Percentiles rank a stretch among this genome's conserved stretches.
Evolutionary conservation across 2,888 invertebrate species (phyloP).

Genomic region (Trichopria drosophilae): DNA sequence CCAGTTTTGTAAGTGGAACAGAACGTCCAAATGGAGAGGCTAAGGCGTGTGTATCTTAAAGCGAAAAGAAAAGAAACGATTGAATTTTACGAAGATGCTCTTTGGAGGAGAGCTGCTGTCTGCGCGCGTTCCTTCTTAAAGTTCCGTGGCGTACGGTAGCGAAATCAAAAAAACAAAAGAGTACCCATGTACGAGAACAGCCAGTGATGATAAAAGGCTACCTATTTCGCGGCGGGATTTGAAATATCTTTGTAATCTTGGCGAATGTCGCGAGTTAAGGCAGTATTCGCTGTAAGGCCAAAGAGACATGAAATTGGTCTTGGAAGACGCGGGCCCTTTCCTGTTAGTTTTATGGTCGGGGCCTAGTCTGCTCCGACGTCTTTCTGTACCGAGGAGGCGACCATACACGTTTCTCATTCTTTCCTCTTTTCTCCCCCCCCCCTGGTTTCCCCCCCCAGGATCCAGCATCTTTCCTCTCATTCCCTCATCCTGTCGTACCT

Average conservation of each 20-base stretch:
- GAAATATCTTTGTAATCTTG: constrained; percentile 58
- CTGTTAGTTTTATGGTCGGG: constrained; percentile 37
- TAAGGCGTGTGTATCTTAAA: too few species aligned
- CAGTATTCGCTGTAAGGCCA: constrained; percentile 57
- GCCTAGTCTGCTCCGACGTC: constrained; percentile 2
- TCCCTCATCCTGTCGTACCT: constrained; percentile 3
- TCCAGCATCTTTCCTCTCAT: background rate
- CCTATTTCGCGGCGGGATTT: constrained; percentile 51
- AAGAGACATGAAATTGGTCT: constrained; percentile 53
- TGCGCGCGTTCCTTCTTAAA: too few species aligned
- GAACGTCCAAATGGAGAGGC: too few species aligned
- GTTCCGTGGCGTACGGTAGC: constrained; percentile 39
- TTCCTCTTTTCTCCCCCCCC: constrained; percentile 8
- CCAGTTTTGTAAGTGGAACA: too few species aligned
- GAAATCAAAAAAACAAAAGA: background rate
- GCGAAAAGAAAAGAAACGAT: too few species aligned
- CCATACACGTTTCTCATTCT: constrained; percentile 8
- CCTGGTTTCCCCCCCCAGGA: background rate
- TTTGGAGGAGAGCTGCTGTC: too few species aligned
- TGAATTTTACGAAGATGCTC: too few species aligned
- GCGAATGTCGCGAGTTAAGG: constrained; percentile 50
- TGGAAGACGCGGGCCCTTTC: constrained; percentile 30
- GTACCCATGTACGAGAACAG: too few species aligned
- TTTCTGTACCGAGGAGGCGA: constrained; percentile 6
- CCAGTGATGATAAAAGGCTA: constrained; percentile 57